These are phyloP conservation scores for Neodiprion pinetum DNA, from an alignment of 1,140 invertebrate species.

Conservation along the genomic window DNA sequence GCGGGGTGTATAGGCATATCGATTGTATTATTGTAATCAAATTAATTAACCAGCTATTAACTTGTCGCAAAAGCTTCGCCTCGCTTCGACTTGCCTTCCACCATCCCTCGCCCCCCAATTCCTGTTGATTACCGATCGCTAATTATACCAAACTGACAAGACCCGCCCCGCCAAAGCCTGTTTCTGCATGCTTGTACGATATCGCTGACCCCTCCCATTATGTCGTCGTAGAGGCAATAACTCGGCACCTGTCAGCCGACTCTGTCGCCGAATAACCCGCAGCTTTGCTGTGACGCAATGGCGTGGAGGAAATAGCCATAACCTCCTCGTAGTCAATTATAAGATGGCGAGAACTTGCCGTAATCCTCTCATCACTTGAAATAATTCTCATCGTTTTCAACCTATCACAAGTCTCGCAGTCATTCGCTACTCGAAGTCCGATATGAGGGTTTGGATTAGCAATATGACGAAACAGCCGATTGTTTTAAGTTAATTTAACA, in stretches of 20 bases:
- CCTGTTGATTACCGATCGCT: neutral
- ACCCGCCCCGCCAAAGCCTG: neutral
- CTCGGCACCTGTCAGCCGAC: neutral
- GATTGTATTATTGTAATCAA: neutral
- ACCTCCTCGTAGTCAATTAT: no score
- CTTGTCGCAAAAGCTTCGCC: neutral
- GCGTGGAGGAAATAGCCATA: no score
- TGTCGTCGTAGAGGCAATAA: neutral
- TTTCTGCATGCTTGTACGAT: conserved; percentile 1
- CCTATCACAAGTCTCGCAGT: no score
- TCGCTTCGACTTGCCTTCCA: neutral
- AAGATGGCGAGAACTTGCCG: no score
- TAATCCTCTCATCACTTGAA: no score
- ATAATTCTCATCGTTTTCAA: no score
- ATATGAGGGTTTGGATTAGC: no score
- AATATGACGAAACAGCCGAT: no score
- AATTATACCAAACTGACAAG: conserved; percentile 5
- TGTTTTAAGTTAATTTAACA: no score
- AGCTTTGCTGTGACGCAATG: neutral
- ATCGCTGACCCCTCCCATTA: neutral
- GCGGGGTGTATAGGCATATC: neutral
- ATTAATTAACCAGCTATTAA: conserved; percentile 5
- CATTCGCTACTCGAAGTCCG: no score
- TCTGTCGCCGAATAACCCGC: neutral
- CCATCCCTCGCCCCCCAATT: no score